A percentile compares a stretch with the other conserved stretches of the same genome.
Evolutionary conservation across 2,113 vertebrate genomes (phyloP).

Genomic region (Sarotherodon lohbergeri): DNA sequence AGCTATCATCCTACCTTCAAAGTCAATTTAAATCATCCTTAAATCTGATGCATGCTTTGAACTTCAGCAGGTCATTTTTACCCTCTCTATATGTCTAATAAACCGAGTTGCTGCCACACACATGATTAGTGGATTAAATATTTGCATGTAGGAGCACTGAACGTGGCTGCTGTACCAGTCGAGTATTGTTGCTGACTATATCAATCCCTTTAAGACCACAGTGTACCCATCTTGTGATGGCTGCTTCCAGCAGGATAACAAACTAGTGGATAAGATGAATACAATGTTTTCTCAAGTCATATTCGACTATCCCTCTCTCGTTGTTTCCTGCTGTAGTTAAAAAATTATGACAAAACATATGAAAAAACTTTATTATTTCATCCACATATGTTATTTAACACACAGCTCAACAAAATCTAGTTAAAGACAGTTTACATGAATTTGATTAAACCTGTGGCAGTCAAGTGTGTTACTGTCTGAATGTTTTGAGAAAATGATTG

Average conservation of each 20-base stretch:
- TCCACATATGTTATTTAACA: not conserved
- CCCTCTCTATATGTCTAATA: not conserved
- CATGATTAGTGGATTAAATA: not conserved
- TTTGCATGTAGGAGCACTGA: not conserved
- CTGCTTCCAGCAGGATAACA: not conserved
- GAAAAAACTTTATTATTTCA: not conserved
- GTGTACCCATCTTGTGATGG: not conserved
- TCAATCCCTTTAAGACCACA: not conserved
- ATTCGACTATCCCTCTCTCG: not conserved
- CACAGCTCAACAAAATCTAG: not conserved
- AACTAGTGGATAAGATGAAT: not conserved
- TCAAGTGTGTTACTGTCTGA: not conserved
- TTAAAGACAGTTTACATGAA: not conserved
- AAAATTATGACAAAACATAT: not conserved
- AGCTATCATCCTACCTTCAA: not conserved
- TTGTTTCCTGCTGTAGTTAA: not conserved
- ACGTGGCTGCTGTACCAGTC: not conserved
- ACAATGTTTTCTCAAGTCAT: not conserved
- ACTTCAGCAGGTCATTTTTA: not conserved
- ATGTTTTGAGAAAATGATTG: not conserved
- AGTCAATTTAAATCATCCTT: not conserved
- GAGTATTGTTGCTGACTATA: not conserved
- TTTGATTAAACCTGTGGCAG: not conserved
- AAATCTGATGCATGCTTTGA: not conserved
- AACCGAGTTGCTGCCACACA: not conserved